Conservation (phyloP, 2,888 invertebrate genomes). For the Dusona sp. region DNA sequence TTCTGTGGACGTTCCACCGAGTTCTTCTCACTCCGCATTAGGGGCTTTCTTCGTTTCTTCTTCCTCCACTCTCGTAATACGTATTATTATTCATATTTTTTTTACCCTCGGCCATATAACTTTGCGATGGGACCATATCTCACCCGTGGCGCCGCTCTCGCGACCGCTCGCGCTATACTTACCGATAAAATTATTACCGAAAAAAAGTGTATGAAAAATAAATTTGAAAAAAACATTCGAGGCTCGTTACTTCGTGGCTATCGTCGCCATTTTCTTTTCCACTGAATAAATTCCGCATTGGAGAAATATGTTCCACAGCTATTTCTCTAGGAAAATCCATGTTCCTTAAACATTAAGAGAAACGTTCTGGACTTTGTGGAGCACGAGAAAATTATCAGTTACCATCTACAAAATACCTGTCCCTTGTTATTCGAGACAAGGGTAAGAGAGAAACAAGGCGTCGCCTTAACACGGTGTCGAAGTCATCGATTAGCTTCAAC, state of each 20-base stretch:
- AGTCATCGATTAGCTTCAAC: constrained; percentile 21
- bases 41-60: constrained; percentile 24
- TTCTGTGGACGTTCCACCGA: constrained; percentile 58
- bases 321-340: neutral
- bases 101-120: constrained; percentile 39
- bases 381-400: constrained; percentile 70
- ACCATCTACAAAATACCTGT: constrained; percentile 70
- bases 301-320: neutral
- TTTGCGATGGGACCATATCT: constrained; percentile 56
- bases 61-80: constrained; percentile 49
- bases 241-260: constrained; percentile 44
- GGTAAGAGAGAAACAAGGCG: constrained; percentile 9
- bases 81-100: constrained; percentile 64
- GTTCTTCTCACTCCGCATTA: constrained; percentile 31
- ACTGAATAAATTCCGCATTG: neutral
- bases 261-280: constrained; percentile 7
- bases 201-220: constrained; percentile 19
- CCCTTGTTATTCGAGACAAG: constrained; percentile 53
- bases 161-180: constrained; percentile 50
- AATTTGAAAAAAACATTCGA: neutral
- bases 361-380: constrained; percentile 62
- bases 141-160: constrained; percentile 63
- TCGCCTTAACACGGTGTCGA: constrained; percentile 16
- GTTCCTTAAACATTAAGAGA: constrained; percentile 8
- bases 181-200: constrained; percentile 62